Evolutionary conservation across 2,113 vertebrate genomes (phyloP).

Genomic region (Ammodytes marinus): DNA sequence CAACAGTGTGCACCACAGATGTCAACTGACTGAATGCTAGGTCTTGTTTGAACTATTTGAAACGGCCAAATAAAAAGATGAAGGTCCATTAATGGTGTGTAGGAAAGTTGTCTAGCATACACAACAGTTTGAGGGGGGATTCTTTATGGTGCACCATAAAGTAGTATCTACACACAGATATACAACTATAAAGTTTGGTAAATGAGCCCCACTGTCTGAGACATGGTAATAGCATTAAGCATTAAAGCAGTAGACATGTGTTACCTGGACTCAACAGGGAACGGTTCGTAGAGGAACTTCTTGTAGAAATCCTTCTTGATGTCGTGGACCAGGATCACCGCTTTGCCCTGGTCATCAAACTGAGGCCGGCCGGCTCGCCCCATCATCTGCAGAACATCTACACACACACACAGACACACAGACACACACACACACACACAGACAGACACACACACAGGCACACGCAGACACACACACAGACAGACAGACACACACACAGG

Average conservation of each 20-base stretch:
- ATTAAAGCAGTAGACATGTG: neutral
- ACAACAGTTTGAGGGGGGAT: no score
- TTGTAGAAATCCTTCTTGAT: constrained; percentile 99
- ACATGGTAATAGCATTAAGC: neutral
- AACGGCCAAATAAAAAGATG: no score
- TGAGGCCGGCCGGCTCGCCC: constrained; percentile 96
- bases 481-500: constrained; percentile 1
- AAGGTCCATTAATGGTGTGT: no score
- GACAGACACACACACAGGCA: no score
- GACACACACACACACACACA: no score
- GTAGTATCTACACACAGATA: neutral
- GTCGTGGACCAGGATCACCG: constrained; percentile 98
- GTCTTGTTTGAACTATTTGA: no score
- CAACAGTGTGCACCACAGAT: neutral
- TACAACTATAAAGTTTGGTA: neutral
- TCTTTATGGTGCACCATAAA: no score
- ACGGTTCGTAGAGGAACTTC: constrained; percentile 98
- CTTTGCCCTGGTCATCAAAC: constrained; percentile 99
- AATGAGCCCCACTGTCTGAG: neutral
- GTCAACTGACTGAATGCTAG: neutral
- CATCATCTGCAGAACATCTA: constrained; percentile 99
- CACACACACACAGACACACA: neutral
- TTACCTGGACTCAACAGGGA: constrained; percentile 98
- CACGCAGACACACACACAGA: neutral
- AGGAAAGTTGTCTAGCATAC: no score